Evolutionary conservation across 2,113 vertebrate genomes (phyloP).

Genomic region (Catharus fuscescens): DNA sequence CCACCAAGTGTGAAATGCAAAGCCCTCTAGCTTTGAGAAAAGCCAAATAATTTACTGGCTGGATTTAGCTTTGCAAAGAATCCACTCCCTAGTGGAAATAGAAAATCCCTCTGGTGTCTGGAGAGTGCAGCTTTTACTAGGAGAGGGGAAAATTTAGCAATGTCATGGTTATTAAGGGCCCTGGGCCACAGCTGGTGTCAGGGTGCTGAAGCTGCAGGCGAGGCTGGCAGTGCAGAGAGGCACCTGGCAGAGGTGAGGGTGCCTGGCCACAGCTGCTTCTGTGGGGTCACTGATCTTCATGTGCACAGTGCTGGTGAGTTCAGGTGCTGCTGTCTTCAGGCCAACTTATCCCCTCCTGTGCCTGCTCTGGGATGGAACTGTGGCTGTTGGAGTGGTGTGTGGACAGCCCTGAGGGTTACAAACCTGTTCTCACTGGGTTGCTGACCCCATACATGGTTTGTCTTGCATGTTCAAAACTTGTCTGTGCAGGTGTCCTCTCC

Average conservation of each 20-base stretch:
- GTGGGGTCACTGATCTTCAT: accelerated
- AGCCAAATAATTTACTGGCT: background rate
- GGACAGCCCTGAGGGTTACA: background rate
- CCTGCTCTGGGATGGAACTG: accelerated
- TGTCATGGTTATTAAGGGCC: background rate
- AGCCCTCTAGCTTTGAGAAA: background rate
- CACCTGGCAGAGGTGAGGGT: background rate
- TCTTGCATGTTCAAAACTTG: accelerated
- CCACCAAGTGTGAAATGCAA: background rate
- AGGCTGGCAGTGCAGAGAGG: background rate
- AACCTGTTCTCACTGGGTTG: background rate
- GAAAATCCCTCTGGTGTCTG: background rate
- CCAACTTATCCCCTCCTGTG: accelerated
- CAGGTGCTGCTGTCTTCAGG: accelerated
- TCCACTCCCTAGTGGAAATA: background rate
- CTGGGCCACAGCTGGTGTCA: accelerated
- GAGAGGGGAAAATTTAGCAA: background rate
- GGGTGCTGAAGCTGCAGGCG: accelerated
- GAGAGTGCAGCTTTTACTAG: background rate
- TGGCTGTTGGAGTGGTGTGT: accelerated
- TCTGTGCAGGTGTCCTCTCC: background rate
- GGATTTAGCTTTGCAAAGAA: background rate
- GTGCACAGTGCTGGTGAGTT: accelerated
- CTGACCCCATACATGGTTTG: accelerated
- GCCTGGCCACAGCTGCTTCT: background rate